Conservation (phyloP, 2,113 vertebrate genomes). For the Columba livia region DNA sequence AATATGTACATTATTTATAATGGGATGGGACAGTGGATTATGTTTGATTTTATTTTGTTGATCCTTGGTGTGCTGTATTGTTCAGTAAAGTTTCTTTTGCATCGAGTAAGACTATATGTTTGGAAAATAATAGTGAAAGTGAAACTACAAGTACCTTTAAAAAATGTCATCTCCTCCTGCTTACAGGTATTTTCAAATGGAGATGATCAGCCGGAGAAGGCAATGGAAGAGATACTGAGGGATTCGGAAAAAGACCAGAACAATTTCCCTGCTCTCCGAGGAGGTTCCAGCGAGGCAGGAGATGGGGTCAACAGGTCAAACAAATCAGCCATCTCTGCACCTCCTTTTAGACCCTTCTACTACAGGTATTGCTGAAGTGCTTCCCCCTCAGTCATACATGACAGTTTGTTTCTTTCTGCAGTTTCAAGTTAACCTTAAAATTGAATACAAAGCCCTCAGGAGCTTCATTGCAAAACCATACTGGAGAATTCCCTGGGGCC, state of each 20-base stretch:
- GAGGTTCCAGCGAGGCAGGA: not conserved
- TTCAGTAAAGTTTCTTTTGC: not conserved
- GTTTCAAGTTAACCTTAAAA: not conserved
- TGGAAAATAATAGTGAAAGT: not conserved
- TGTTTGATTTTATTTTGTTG: not conserved
- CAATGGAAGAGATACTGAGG: constrained; percentile 91
- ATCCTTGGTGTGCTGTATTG: not conserved
- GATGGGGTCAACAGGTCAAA: constrained; percentile 33
- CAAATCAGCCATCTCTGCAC: constrained; percentile 65
- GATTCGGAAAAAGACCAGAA: constrained; percentile 79
- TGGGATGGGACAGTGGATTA: not conserved
- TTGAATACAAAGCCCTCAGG: not conserved
- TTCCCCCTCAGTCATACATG: not conserved
- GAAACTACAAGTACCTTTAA: not conserved
- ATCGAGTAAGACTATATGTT: not conserved
- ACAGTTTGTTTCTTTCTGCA: not conserved
- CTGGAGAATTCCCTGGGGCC: not conserved
- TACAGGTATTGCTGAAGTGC: constrained; percentile 62
- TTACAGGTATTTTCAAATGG: constrained; percentile 88
- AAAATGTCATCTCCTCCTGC: not conserved
- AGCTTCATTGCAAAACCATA: not conserved
- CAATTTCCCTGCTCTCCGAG: not conserved
- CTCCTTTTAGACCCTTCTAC: constrained; percentile 74
- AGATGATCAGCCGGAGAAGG: constrained; percentile 90
- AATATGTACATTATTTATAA: not conserved